These are phyloP conservation scores for Athripsodes cinereus DNA, from an alignment of 2,888 invertebrate species.

Conservation along the genomic window DNA sequence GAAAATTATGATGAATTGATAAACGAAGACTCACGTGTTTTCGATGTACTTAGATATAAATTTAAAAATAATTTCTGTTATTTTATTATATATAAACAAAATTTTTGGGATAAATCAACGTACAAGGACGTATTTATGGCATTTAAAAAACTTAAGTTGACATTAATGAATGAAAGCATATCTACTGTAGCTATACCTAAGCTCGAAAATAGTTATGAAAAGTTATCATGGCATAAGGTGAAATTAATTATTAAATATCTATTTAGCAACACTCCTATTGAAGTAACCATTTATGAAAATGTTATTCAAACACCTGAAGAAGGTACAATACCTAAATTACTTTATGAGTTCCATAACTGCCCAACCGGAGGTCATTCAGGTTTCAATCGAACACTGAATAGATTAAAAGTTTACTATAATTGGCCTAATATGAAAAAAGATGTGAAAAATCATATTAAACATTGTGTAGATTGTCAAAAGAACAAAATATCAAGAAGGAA, in stretches of 20 bases:
- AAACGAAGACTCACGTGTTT: neutral
- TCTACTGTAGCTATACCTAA: constrained; percentile 18
- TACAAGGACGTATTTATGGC: constrained; percentile 28
- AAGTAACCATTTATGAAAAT: constrained; percentile 21
- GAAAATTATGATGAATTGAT: no score
- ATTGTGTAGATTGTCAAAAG: constrained; percentile 31
- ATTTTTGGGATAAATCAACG: constrained; percentile 24
- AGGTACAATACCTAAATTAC: constrained; percentile 20
- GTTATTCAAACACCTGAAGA: constrained; percentile 6
- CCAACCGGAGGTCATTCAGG: constrained; percentile 27
- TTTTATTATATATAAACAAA: constrained; percentile 21
- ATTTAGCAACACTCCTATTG: constrained; percentile 23
- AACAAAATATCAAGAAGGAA: constrained; percentile 28
- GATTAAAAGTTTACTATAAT: constrained; percentile 29
- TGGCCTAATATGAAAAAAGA: constrained; percentile 33
- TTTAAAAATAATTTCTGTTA: constrained; percentile 13
- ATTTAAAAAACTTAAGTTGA: constrained; percentile 14
- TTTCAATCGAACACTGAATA: constrained; percentile 28
- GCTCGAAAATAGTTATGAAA: constrained; percentile 6
- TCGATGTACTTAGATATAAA: neutral
- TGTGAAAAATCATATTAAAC: constrained; percentile 31
- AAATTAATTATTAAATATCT: constrained; percentile 26
- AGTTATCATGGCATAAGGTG: constrained; percentile 24
- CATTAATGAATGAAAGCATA: constrained; percentile 17
- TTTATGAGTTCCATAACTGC: constrained; percentile 22